Percentiles rank a stretch among this genome's conserved stretches.
phyloP scores from a whole-genome alignment of 2,113 vertebrate genomes.

The Platichthys stellatus region DNA sequence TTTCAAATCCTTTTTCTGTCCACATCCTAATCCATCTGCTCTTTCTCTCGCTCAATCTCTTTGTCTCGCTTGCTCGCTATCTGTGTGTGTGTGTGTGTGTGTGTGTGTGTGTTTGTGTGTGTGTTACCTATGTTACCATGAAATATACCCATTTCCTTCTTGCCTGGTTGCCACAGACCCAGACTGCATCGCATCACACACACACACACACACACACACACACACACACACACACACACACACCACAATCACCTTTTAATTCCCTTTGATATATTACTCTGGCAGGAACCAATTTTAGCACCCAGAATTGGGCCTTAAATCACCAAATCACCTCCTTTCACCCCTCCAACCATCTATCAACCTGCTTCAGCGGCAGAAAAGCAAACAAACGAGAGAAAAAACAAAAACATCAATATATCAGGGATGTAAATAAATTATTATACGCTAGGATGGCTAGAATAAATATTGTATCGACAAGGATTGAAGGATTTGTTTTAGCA shows the following conservation, averaged over 20 bases:
- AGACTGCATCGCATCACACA: conserved; percentile 6
- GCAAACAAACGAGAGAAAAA: neutral
- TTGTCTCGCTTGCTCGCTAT: neutral
- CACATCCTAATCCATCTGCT: conserved; percentile 65
- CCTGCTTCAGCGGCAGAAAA: conserved; percentile 21
- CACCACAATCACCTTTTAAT: conserved; percentile 82
- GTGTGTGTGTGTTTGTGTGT: conserved; percentile 36
- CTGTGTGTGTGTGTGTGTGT: too few species aligned
- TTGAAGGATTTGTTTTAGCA: conserved; percentile 61
- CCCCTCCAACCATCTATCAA: conserved; percentile 72
- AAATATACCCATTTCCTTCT: conserved; percentile 64
- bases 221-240: conserved; percentile 34
- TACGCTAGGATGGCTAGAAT: conserved; percentile 56
- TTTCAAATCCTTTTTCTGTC: conserved; percentile 41
- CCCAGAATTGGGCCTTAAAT: conserved; percentile 83
- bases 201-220: conserved; percentile 44
- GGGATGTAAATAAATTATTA: conserved; percentile 78
- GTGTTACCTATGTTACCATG: conserved; percentile 63
- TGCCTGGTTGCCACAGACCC: conserved; percentile 14
- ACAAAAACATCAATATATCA: conserved; percentile 67
- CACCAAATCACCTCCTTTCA: conserved; percentile 78
- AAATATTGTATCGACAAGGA: conserved; percentile 73
- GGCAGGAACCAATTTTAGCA: conserved; percentile 82
- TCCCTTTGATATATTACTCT: conserved; percentile 82
- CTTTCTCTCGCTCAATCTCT: conserved; percentile 9